Evolutionary conservation across 2,113 vertebrate species (phyloP), one percentile per base, ranked within the genome.

Genomic region (Paralichthys olivaceus): DNA sequence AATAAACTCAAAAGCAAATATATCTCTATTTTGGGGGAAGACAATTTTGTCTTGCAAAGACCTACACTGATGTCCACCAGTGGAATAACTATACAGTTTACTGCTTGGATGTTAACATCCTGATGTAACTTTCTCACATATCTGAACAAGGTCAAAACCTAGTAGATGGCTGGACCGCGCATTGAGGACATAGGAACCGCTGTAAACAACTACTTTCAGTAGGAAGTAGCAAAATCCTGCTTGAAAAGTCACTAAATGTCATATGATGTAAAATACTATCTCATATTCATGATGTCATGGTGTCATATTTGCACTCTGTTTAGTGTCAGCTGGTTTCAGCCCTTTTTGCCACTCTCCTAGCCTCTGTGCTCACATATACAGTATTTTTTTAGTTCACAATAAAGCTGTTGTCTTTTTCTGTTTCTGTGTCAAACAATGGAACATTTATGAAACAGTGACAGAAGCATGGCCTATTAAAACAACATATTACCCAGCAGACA

Each of bases 1-100:
- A 90, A 87, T 79, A 90, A 90, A 90, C 84, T 85, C 67, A 85
- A 66, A 78, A 84, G 84, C 72, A 87, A 72, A 86, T 88, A 87
- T 67, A 88, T 84, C 43, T 77, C n/a, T 89, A 20, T 84, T 73
- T 76, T 47, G 49, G 73, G 86, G 86, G 84, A 80, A 89, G 83
- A 89, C 84, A 60, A 68, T 51, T 69, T 80, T 84, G 65, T 87
- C 67, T 83, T 72, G 63, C 75, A 87, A 87, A 89, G 66, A 84
- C 80, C 65, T 62, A 76, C 79, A 84, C 64, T 77, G 75, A 85
- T 79, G 51, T 79, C 60, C 68, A 85, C 61, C 83, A 86, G 83
- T 80, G 86, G 83, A 87, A 89, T 79, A 90, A 90, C 72, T 67
- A 73, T 71, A 77, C 45, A 66, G 29, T 74, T 80, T 71, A 81